Percentiles rank a stretch among this genome's conserved stretches.
Conservation (phyloP, 2,888 invertebrate genomes). For the Dicranocentrus wangi region DNA sequence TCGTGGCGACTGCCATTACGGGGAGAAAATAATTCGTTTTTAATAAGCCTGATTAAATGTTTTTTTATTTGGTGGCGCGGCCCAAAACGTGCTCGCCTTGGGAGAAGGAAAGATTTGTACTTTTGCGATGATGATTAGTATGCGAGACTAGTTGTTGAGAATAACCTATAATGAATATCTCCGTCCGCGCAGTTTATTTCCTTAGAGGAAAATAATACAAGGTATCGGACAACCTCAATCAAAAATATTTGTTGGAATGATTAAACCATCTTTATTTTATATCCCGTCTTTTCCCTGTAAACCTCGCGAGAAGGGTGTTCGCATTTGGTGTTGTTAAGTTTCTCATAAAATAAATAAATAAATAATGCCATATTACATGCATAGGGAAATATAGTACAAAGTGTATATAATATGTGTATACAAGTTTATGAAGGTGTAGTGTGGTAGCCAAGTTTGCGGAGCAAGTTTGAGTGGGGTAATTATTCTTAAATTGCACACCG, state of each 20-base stretch:
- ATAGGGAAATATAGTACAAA: neutral
- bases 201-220: neutral
- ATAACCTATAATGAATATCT: neutral
- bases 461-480: conserved; percentile 67
- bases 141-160: conserved; percentile 33
- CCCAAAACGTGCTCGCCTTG: neutral
- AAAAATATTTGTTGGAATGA: neutral
- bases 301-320: neutral
- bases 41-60: conserved; percentile 62
- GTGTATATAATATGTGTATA: too few relatives aligned
- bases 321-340: conserved; percentile 1
- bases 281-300: neutral
- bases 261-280: conserved; percentile 3
- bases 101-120: conserved; percentile 8
- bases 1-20: neutral
- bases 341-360: conserved; percentile 7
- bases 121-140: conserved; percentile 28
- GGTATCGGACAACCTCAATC: neutral
- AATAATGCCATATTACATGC: neutral
- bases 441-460: neutral
- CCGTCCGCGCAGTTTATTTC: neutral
- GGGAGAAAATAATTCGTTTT: conserved; percentile 53
- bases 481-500: conserved; percentile 73
- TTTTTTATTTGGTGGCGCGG: conserved; percentile 7
- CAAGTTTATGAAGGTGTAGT: conserved; percentile 2